phyloP scores from a whole-genome alignment of 2,888 invertebrate genomes.

The Apamea anceps region DNA sequence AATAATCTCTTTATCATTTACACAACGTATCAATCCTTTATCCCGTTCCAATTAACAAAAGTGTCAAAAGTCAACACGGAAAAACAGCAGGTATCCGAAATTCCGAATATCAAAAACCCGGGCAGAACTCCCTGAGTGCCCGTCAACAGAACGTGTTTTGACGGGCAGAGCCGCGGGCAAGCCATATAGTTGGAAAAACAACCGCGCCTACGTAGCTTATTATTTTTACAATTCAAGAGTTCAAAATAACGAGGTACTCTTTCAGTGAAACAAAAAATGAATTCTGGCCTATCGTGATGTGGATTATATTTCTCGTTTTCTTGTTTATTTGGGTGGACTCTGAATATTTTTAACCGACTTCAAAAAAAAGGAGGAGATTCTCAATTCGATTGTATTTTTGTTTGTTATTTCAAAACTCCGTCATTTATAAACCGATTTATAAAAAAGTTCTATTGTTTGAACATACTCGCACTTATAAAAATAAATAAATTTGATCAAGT shows the following conservation, averaged over 20 bases:
- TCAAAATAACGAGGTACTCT: constrained; percentile 59
- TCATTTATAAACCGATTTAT: too few relatives aligned
- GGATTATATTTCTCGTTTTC: constrained; percentile 9
- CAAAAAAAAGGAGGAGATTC: background rate
- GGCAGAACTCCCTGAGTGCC: constrained; percentile 21
- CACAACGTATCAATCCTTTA: background rate
- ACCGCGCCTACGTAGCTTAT: constrained; percentile 47
- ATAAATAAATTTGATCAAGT: too few relatives aligned
- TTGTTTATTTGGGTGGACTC: constrained; percentile 9
- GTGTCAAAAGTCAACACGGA: constrained; percentile 30
- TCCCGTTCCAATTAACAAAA: constrained; percentile 35
- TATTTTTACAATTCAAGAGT: constrained; percentile 65
- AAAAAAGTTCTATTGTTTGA: too few relatives aligned
- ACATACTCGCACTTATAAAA: too few relatives aligned
- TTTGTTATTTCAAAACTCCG: too few relatives aligned
- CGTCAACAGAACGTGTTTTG: constrained; percentile 46
- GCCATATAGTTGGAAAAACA: constrained; percentile 50
- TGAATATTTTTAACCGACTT: background rate
- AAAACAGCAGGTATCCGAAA: constrained; percentile 35
- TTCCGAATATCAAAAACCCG: constrained; percentile 34
- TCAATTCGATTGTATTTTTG: background rate
- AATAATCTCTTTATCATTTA: background rate
- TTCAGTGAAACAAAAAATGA: constrained; percentile 50
- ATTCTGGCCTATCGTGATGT: constrained; percentile 18
- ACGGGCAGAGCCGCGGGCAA: constrained; percentile 46